A percentile compares a stretch with the other conserved stretches of the same genome.
Evolutionary conservation across 2,888 invertebrate genomes (phyloP).

Genomic region (Hylaea fasciaria): DNA sequence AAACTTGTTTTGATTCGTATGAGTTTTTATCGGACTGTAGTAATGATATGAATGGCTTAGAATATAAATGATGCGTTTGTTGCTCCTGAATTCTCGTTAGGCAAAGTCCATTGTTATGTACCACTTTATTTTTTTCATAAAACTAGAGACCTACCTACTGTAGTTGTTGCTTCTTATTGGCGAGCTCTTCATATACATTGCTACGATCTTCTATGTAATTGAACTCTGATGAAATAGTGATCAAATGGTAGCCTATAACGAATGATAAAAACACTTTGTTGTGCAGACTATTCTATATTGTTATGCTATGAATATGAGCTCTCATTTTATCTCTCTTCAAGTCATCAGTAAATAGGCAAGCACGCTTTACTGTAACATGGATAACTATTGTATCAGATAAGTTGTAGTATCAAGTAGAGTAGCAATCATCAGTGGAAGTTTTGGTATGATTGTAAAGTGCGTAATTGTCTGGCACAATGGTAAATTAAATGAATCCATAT

Average conservation of each 20-base stretch:
- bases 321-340: not conserved
- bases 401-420: no score
- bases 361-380: not conserved
- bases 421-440: no score
- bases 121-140: not conserved
- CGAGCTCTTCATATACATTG: no score
- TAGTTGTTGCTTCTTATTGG: no score
- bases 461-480: no score
- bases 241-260: no score
- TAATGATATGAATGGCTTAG: not conserved
- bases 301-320: not conserved
- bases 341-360: not conserved
- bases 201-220: no score
- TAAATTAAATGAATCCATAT: no score
- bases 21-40: not conserved
- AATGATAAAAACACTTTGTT: no score
- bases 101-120: constrained; percentile 1
- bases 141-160: not conserved
- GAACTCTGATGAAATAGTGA: no score
- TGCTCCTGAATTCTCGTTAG: not conserved
- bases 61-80: not conserved
- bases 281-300: no score
- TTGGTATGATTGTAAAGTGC: no score
- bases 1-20: constrained; percentile 16
- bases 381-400: not conserved